Percentiles rank a stretch among this genome's conserved stretches.
Evolutionary conservation across 2,797 vertebrate genomes (phyloP).

Genomic region (Cyprinodon diabolis): DNA sequence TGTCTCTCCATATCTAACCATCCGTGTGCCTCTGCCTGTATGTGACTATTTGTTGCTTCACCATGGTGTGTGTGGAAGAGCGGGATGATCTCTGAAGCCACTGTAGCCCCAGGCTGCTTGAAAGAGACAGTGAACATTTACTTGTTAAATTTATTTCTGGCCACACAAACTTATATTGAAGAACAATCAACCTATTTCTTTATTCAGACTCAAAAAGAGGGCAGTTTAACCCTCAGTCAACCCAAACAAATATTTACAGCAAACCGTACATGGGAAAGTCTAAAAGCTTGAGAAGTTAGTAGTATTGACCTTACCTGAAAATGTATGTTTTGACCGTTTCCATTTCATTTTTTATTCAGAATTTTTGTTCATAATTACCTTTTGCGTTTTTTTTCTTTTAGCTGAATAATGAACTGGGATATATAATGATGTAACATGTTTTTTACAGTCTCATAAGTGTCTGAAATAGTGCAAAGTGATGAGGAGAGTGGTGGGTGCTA

Average conservation of each 20-base stretch:
- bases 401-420: constrained; percentile 23
- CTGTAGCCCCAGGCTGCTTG: constrained; percentile 22
- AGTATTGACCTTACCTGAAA: constrained; percentile 11
- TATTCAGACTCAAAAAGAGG: constrained; percentile 17
- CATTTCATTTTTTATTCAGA: constrained; percentile 3
- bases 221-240: constrained; percentile 48
- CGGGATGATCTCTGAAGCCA: constrained; percentile 14
- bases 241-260: constrained; percentile 36
- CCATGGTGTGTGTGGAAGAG: not conserved
- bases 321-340: constrained; percentile 20
- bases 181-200: constrained; percentile 13
- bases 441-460: constrained; percentile 34
- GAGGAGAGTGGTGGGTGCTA: constrained; percentile 9
- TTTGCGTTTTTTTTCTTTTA: constrained; percentile 1
- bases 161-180: constrained; percentile 9
- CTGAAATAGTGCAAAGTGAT: constrained; percentile 20
- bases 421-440: constrained; percentile 32
- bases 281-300: not conserved
- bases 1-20: constrained; percentile 1
- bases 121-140: constrained; percentile 42
- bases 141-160: constrained; percentile 36
- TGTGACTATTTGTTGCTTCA: not conserved
- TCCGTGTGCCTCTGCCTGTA: not conserved
- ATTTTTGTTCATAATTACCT: too few species aligned
- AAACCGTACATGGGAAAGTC: constrained; percentile 3